Conservation (phyloP, 2,113 vertebrate genomes). For the Hydrolagus affinis region DNA sequence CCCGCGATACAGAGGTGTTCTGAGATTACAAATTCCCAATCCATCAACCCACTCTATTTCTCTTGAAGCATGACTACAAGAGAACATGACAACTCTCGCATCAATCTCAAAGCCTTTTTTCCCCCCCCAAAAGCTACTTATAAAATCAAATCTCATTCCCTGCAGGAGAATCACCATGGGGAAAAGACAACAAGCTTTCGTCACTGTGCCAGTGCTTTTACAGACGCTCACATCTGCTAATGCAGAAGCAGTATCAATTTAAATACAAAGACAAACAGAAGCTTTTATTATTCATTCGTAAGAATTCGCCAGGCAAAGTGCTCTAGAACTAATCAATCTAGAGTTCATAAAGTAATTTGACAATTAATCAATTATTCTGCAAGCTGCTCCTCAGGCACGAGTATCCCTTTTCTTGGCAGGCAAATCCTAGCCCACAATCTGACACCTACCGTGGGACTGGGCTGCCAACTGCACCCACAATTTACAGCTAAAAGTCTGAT, state of each 20-base stretch:
- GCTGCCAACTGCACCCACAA: constrained; percentile 56
- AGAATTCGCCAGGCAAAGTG: constrained; percentile 29
- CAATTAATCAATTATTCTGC: constrained; percentile 40
- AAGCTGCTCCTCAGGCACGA: constrained; percentile 48
- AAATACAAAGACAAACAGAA: constrained; percentile 28
- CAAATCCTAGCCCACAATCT: constrained; percentile 42
- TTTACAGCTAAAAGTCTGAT: constrained; percentile 36
- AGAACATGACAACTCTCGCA: not conserved
- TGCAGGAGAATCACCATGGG: not conserved
- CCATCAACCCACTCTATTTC: not conserved
- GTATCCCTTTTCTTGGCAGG: constrained; percentile 43
- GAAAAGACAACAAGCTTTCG: constrained; percentile 21
- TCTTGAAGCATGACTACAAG: not conserved
- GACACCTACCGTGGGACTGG: constrained; percentile 44
- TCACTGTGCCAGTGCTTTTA: constrained; percentile 15
- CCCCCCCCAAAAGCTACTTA: constrained; percentile 1
- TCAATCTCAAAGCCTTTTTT: not conserved
- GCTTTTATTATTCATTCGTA: constrained; percentile 30
- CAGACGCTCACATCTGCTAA: constrained; percentile 24
- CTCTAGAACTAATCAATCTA: constrained; percentile 29
- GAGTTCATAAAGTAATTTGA: constrained; percentile 33
- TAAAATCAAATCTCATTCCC: constrained; percentile 16
- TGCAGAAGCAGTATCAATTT: constrained; percentile 31
- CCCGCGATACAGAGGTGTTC: not conserved
- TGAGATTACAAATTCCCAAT: constrained; percentile 2